phyloP scores from a whole-genome alignment of 2,113 vertebrate genomes.

The Boulengeromyrus knoepffleri region DNA sequence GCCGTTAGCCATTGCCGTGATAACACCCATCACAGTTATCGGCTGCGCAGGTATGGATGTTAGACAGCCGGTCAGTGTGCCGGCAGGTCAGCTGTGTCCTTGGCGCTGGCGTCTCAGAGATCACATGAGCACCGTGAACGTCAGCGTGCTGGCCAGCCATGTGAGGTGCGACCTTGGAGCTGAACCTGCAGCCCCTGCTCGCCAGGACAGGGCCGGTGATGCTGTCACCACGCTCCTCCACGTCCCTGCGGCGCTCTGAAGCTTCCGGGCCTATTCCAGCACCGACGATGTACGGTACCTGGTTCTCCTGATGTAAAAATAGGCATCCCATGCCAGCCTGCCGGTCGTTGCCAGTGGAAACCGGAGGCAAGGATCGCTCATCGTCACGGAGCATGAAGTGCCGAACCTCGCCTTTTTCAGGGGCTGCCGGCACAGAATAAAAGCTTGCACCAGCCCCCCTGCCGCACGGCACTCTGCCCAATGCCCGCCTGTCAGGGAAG shows the following conservation, averaged over 20 bases:
- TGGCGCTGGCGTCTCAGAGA: not conserved
- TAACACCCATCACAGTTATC: not conserved
- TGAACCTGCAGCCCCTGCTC: not conserved
- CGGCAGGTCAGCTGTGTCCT: not conserved
- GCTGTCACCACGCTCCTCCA: not conserved
- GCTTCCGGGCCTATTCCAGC: not conserved
- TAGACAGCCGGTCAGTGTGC: not conserved
- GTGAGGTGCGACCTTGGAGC: not conserved
- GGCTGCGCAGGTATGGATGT: not conserved
- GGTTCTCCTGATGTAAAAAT: not conserved
- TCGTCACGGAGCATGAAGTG: not conserved
- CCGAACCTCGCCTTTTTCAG: not conserved
- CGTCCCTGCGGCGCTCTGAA: not conserved
- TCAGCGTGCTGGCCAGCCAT: not conserved
- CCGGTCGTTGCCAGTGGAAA: not conserved
- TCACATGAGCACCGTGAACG: not conserved
- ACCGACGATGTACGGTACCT: not conserved
- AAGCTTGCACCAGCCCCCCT: not conserved
- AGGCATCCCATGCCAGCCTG: not conserved
- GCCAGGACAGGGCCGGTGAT: not conserved
- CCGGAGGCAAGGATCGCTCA: slow-evolving; percentile 4
- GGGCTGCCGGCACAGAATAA: not conserved
- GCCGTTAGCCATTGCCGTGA: not conserved
- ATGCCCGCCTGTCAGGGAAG: not conserved
- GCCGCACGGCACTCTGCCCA: not conserved